Percentiles rank a stretch among this genome's conserved stretches.
phyloP scores from a whole-genome alignment of 2,797 vertebrate species.

The Pseudochirops cupreus region DNA sequence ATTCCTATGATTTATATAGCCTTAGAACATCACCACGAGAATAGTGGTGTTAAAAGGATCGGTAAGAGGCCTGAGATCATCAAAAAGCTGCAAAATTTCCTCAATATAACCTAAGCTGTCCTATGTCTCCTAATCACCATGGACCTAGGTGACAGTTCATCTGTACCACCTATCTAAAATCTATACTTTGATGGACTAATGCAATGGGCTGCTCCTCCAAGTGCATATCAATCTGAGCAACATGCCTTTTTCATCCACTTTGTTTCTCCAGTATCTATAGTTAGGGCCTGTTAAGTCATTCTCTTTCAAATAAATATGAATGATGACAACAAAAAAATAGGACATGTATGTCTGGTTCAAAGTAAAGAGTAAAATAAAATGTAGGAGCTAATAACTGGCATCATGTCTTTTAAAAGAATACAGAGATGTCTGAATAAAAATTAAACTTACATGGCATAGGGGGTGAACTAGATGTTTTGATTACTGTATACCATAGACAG shows the following conservation, averaged over 20 bases:
- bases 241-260: neutral
- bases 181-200: neutral
- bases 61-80: neutral
- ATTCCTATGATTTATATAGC: neutral
- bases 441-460: constrained; percentile 35
- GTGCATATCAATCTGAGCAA: neutral
- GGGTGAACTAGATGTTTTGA: constrained; percentile 65
- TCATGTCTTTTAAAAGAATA: constrained; percentile 53
- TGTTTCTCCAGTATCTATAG: neutral
- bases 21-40: neutral
- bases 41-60: neutral
- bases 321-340: constrained; percentile 57
- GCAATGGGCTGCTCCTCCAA: neutral
- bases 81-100: neutral
- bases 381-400: constrained; percentile 47
- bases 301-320: constrained; percentile 19
- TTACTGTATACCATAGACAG: constrained; percentile 68
- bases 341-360: constrained; percentile 26
- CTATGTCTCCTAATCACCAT: neutral
- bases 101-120: neutral
- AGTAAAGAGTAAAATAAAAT: constrained; percentile 62
- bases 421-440: constrained; percentile 42
- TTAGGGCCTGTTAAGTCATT: neutral
- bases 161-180: neutral
- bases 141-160: neutral